Percentiles rank a stretch among this genome's conserved stretches.
Conservation (phyloP, 2,888 invertebrate genomes). For the Athrips mouffetella region DNA sequence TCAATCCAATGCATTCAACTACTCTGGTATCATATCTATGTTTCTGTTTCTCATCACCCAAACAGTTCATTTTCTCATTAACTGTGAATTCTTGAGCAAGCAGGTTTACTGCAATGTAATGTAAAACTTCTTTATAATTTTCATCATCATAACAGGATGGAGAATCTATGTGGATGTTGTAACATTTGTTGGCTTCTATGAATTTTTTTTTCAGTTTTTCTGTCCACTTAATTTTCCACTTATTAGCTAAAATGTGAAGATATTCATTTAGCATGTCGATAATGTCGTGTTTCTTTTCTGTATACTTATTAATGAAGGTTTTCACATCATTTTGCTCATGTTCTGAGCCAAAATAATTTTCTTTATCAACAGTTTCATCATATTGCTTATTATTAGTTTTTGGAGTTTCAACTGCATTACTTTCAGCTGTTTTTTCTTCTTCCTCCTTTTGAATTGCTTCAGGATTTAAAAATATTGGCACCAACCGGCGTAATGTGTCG, state of each 20-base stretch:
- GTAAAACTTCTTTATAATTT: conserved; percentile 51
- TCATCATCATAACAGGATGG: conserved; percentile 59
- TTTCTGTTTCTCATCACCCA: conserved; percentile 41
- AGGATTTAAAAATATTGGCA: conserved; percentile 79
- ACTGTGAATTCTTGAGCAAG: conserved; percentile 62
- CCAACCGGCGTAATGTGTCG: conserved; percentile 82
- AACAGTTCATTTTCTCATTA: conserved; percentile 51
- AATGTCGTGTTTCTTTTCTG: conserved; percentile 76
- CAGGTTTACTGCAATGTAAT: conserved; percentile 58
- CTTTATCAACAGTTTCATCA: conserved; percentile 29
- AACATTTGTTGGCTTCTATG: conserved; percentile 79
- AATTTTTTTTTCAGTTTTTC: conserved; percentile 76
- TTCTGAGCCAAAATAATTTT: conserved; percentile 82
- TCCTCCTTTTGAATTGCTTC: conserved; percentile 57
- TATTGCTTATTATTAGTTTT: no score
- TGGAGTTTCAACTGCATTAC: neutral
- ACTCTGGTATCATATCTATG: conserved; percentile 47
- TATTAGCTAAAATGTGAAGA: conserved; percentile 74
- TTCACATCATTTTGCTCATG: conserved; percentile 81
- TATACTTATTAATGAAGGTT: conserved; percentile 79
- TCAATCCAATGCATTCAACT: conserved; percentile 58
- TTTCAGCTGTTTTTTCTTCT: conserved; percentile 15
- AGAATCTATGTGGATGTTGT: conserved; percentile 64
- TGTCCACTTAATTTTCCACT: conserved; percentile 84
- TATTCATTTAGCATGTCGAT: conserved; percentile 80